A percentile compares a stretch with the other conserved stretches of the same genome.
These are phyloP conservation scores for Pteromalus puparum DNA, from an alignment of 1,140 invertebrate species.

Conservation along the genomic window DNA sequence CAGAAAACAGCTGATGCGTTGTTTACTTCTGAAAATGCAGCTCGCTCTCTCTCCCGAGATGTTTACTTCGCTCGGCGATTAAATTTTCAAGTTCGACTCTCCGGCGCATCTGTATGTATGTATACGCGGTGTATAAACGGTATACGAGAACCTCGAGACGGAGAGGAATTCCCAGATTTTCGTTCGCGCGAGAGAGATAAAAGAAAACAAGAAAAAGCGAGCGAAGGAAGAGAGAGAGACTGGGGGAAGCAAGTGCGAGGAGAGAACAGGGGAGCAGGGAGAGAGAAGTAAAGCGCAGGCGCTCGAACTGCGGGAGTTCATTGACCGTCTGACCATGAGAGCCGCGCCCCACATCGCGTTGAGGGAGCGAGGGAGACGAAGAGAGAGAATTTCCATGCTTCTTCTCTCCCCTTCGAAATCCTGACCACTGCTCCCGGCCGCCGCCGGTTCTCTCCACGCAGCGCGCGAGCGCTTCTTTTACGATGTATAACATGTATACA, in stretches of 20 bases:
- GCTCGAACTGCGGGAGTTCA: slow-evolving; percentile 58
- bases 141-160: background rate
- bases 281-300: slow-evolving; percentile 31
- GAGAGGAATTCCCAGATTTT: background rate
- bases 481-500: too few relatives aligned
- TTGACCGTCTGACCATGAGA: slow-evolving; percentile 72
- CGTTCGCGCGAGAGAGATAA: slow-evolving; percentile 25
- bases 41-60: background rate
- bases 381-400: slow-evolving; percentile 40
- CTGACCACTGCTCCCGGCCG: slow-evolving; percentile 6
- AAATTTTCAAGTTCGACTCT: background rate
- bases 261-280: background rate
- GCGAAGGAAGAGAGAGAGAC: background rate
- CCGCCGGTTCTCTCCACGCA: background rate
- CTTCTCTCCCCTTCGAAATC: slow-evolving; percentile 40
- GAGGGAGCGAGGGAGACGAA: slow-evolving; percentile 16
- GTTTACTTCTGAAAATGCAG: background rate
- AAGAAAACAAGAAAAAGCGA: background rate
- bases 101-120: too few relatives aligned
- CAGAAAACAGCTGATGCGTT: slow-evolving; percentile 37
- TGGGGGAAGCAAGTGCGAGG: background rate
- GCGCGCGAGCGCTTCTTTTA: too few relatives aligned
- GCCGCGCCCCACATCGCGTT: slow-evolving; percentile 68
- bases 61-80: too few relatives aligned
- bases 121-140: background rate